phyloP scores from a whole-genome alignment of 1,140 invertebrate genomes.

The Nephotettix cincticeps region DNA sequence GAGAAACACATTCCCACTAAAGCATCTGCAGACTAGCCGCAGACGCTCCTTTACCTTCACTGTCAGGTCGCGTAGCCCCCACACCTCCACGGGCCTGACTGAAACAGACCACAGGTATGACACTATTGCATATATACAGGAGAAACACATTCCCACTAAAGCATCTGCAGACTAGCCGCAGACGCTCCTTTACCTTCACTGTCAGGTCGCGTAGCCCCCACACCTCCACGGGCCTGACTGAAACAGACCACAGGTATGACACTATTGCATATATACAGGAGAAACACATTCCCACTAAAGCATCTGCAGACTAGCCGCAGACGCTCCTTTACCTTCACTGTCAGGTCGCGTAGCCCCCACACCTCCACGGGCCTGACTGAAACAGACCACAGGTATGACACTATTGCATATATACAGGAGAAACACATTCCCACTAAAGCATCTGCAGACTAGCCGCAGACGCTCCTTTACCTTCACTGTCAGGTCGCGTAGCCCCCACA shows the following conservation, averaged over 20 bases:
- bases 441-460: conserved; percentile 43
- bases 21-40: conserved; percentile 42
- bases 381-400: conserved; percentile 33
- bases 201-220: conserved; percentile 42
- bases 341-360: conserved; percentile 42
- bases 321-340: conserved; percentile 38
- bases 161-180: conserved; percentile 43
- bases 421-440: conserved; percentile 42
- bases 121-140: conserved; percentile 29
- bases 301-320: conserved; percentile 43
- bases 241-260: conserved; percentile 33
- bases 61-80: conserved; percentile 42
- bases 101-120: conserved; percentile 33
- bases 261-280: no score
- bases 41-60: conserved; percentile 40
- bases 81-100: conserved; percentile 42
- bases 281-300: conserved; percentile 42
- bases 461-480: conserved; percentile 38
- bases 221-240: conserved; percentile 42
- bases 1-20: conserved; percentile 42
- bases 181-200: conserved; percentile 38
- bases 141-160: no score
- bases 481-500: conserved; percentile 42
- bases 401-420: no score
- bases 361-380: conserved; percentile 42